Base-by-base conservation (phyloP, 2,888 invertebrate species). In the Andrena flavipes region DNA sequence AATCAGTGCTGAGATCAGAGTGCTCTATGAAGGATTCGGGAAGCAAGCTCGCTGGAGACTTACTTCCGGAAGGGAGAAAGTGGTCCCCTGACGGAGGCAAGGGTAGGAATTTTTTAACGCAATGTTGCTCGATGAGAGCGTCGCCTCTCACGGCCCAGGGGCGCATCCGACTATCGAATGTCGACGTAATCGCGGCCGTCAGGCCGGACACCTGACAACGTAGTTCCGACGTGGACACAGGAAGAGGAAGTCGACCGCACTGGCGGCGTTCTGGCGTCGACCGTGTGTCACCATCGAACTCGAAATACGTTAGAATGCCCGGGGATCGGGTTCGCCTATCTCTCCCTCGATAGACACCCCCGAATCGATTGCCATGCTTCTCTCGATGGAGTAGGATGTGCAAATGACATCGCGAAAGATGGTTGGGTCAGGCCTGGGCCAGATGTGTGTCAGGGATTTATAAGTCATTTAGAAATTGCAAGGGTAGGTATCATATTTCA, bases 181-280 rank as follows among this genome's bases (percentile, higher is more conserved):
- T 88, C 84, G 76, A 30, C 77, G 59, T 87, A 80, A 89, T 87
- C 82, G 82, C 60, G 76, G 68, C 71, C 76, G 75, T 63, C 81
- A 82, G 73, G 74, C 86, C 82, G 85, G 86, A 92, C 92, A 92
- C 92, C 92, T 92, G 93, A 92, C 92, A 91, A 90, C 80, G 88
- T 90, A 92, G 93, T 92, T 92, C 93, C 92, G 92, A 92, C 76
- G 84, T 87, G 88, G 87, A 89, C 89, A 82, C 93, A 93, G 93
- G 93, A 93, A 93, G 91, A 93, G 93, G 93, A 93, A 93, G 93
- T 93, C 91, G 83, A 91, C 90, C 91, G 90, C 92, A 91, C 88
- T 56, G 87, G 71, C 73, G 68, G 20, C 65, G 70, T 69, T 67
- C 80, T 23, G 63, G 23, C 82, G 85, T 62, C 76, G 71, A 83